Evolutionary conservation across 2,113 vertebrate species (phyloP), one percentile per base, ranked within the genome.

Genomic region (Chascanopsetta lugubris): DNA sequence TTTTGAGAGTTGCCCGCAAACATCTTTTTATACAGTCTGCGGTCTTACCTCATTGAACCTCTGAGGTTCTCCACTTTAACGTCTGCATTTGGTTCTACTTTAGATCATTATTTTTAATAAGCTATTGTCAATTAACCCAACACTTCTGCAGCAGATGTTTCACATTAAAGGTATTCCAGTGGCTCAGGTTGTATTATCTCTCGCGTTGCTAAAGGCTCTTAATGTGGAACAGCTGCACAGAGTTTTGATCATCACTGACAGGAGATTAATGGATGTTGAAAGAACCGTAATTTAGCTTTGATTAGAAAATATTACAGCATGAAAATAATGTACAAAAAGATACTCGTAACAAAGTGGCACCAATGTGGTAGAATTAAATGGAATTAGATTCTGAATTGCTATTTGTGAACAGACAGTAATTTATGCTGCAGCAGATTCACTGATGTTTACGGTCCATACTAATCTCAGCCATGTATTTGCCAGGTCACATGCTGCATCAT

Each of bases 401-500:
- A 38, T 38, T 5, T 38, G 36, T 38, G n/a, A n/a, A 38, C 36
- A 15, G 36, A 10, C 6, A 38, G n/a, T n/a, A n/a, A n/a, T n/a
- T n/a, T 54, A 22, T 20, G 1, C 8, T 22, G 4, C 25, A 21
- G 26, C 20, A 29, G 1, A 10, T 24, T 15, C 1, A 43, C 8
- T 36, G 17, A 15, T n/a, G 12, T 38, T 30, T 18, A 10, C n/a
- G 15, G 22, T 20, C 9, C 22, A 46, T 22, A 2, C 29, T 61
- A 45, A 76, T 20, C 6, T 2, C 6, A 9, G 1, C 0, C 40
- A 1, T 38, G 0, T 53, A 56, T n/a, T 51, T 47, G 8, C 0
- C 81, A 99, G 97, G 96, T 91, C 96, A 99, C 91, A 98, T 99
- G 94, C 87, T 99, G 72, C 96, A 97, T 88, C 97, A 99, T 73